Evolutionary conservation across 2,113 vertebrate genomes (phyloP).

Genomic region (Cyrtonyx montezumae): DNA sequence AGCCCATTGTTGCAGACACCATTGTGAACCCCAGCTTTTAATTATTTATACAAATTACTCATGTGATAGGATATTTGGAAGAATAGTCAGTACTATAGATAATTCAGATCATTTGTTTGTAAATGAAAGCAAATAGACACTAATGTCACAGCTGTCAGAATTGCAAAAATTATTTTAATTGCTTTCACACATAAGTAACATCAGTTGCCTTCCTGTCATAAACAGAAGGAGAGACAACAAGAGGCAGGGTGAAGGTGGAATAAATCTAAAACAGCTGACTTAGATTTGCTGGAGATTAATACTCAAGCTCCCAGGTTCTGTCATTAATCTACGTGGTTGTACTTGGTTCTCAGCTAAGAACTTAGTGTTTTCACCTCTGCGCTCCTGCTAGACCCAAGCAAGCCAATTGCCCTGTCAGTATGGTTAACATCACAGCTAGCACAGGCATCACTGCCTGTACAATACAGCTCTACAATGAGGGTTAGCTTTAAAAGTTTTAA

Average conservation of each 20-base stretch:
- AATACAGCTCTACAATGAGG: not conserved
- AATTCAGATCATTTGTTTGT: not conserved
- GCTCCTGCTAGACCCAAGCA: fast-evolving
- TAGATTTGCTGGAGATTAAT: constrained; percentile 8
- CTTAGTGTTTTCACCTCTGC: not conserved
- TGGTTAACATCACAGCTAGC: fast-evolving
- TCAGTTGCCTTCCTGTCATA: not conserved
- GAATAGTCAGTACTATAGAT: constrained; percentile 31
- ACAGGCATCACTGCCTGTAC: not conserved
- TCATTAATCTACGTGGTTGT: not conserved
- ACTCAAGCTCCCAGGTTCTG: not conserved
- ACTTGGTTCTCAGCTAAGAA: not conserved
- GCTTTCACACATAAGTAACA: not conserved
- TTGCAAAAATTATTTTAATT: constrained; percentile 49
- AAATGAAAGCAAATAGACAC: constrained; percentile 10
- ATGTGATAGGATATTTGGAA: constrained; percentile 32
- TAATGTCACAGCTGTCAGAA: not conserved
- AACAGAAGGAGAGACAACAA: not conserved
- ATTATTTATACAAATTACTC: constrained; percentile 69
- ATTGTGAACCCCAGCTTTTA: constrained; percentile 70
- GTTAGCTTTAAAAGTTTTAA: not conserved
- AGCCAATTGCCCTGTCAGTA: not conserved
- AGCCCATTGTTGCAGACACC: constrained; percentile 59
- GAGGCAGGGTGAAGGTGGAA: not conserved
- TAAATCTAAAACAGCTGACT: not conserved